Evolutionary conservation across 1,140 invertebrate genomes (phyloP), one percentile per base, ranked within the genome.

Genomic region (Aricia agestis): DNA sequence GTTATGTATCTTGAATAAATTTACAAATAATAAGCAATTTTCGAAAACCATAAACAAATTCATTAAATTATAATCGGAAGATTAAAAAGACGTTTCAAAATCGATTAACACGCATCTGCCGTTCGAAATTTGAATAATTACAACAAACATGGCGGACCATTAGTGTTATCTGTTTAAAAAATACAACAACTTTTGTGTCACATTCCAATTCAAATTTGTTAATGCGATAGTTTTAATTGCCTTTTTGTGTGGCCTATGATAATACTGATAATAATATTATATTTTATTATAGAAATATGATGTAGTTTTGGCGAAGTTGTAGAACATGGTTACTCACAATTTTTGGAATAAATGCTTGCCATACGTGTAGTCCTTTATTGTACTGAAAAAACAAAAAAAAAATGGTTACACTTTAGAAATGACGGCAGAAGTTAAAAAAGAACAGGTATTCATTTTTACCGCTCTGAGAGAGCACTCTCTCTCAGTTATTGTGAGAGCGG

Each of bases 111-210:
- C 83, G 82, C 86, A 88, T 90, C 86, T 90, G 87, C 86, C 80
- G 79, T 87, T 86, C 84, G 72, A 87, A 87, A 87, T 90, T 90
- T 88, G 78, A 90, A 87, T 90, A 90, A 90, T 88, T 84, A 88
- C 83, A 82, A 63, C 59, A 18, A 80, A 81, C 84, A 86, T 77
- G 79, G 68, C 73, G 74, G 75, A 75, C 83, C 78, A 86, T 89
- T 87, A 87, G 79, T 67, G 70, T 85, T 86, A 85, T 85, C 84
- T 83, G 81, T 84, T 78, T 73, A 71, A 72, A 63, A 80, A 83
- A 83, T 75, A 84, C 82, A 81, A 76, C 78, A 66, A 66, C 72
- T 32, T 42, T 71, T 69, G 59, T 74, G 71, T 72, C 52, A 71
- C 59, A 74, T 74, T 74, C 74, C 73, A 74, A 72, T 70, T 83